phyloP scores from a whole-genome alignment of 2,113 vertebrate species.

The Climacteris rufus region DNA sequence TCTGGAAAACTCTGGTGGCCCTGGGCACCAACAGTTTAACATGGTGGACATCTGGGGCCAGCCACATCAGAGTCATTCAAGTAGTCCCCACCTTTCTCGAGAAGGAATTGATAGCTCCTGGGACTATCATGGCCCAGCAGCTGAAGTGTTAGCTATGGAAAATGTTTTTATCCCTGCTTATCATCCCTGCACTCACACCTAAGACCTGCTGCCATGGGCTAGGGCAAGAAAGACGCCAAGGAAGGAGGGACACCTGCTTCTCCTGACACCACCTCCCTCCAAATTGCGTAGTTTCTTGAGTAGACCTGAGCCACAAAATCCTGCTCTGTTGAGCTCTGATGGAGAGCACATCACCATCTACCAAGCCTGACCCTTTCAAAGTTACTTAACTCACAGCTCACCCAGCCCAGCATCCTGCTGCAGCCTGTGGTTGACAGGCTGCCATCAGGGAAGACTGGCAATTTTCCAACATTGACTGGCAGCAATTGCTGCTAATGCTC shows the following conservation, averaged over 20 bases:
- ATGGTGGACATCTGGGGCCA: not conserved
- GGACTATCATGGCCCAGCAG: not conserved
- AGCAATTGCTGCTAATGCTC: not conserved
- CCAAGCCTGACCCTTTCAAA: not conserved
- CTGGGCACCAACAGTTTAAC: not conserved
- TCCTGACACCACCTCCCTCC: not conserved
- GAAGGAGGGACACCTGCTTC: fast-evolving
- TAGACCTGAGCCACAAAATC: not conserved
- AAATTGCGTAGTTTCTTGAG: not conserved
- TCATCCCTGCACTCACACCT: not conserved
- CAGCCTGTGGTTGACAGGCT: not conserved
- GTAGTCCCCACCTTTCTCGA: not conserved
- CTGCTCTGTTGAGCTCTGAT: not conserved
- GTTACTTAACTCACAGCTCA: not conserved
- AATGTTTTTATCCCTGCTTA: not conserved
- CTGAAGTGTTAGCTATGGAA: not conserved
- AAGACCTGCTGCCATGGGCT: fast-evolving
- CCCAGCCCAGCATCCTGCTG: not conserved
- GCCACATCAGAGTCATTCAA: not conserved
- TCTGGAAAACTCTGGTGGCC: not conserved
- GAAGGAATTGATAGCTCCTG: not conserved
- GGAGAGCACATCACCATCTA: not conserved
- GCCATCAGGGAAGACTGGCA: not conserved
- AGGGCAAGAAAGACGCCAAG: not conserved
- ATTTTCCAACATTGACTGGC: not conserved